phyloP scores from a whole-genome alignment of 2,888 invertebrate species.

The Polydrusus tereticollis region DNA sequence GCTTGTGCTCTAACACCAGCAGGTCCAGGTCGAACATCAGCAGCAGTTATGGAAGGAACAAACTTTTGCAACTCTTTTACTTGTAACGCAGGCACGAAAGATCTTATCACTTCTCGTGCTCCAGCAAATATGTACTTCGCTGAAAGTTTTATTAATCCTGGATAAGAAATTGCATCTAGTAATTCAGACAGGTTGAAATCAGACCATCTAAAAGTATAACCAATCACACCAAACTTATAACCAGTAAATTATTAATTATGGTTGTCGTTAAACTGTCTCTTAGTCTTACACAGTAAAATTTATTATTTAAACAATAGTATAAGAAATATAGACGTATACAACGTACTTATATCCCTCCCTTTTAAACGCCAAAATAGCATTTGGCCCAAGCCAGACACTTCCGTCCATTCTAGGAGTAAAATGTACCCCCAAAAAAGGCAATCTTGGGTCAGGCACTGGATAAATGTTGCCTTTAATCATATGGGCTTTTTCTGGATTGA shows the following conservation, averaged over 20 bases:
- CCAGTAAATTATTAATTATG: no score
- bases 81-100: conserved; percentile 81
- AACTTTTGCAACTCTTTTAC: conserved; percentile 86
- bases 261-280: no score
- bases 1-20: conserved; percentile 98
- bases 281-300: no score
- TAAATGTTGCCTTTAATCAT: conserved; percentile 95
- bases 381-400: conserved; percentile 95
- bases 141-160: conserved; percentile 88
- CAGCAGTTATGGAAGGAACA: conserved; percentile 81
- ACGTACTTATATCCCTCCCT: conserved; percentile 92
- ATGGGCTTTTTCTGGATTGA: conserved; percentile 82
- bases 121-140: conserved; percentile 85
- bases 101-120: conserved; percentile 84
- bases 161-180: conserved; percentile 77
- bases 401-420: conserved; percentile 97
- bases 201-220: conserved; percentile 75
- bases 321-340: not conserved
- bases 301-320: no score
- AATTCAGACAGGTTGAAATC: conserved; percentile 83
- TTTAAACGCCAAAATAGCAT: conserved; percentile 95
- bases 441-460: conserved; percentile 96
- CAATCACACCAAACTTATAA: no score
- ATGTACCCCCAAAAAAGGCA: conserved; percentile 98
- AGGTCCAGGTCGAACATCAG: conserved; percentile 88